phyloP scores from a whole-genome alignment of 2,113 vertebrate species.

The Lutjanus erythropterus region DNA sequence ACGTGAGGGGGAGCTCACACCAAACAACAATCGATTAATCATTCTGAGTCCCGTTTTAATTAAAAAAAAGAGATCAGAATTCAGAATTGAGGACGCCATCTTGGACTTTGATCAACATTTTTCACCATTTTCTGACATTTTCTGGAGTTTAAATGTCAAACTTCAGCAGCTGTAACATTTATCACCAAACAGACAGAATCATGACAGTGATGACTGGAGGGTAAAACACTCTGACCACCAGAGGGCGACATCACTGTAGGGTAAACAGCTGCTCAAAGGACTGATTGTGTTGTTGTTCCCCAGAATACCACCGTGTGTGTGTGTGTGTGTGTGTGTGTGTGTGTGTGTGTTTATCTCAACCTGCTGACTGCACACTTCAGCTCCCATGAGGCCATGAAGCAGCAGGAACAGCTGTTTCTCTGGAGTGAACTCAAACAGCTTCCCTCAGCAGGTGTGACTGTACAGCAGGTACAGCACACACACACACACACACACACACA shows the following conservation, averaged over 20 bases:
- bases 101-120: too few species aligned
- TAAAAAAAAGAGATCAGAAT: too few species aligned
- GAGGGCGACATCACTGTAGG: neutral
- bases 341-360: slow-evolving; percentile 6
- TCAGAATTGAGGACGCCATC: too few species aligned
- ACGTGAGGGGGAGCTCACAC: neutral
- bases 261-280: neutral
- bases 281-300: neutral
- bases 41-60: too few species aligned
- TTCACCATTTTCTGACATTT: too few species aligned
- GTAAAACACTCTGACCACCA: neutral
- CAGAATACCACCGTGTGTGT: too few species aligned
- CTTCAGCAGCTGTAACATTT: too few species aligned
- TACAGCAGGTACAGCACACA: neutral
- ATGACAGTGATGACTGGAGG: too few species aligned
- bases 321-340: neutral
- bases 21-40: too few species aligned
- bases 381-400: slow-evolving; percentile 40
- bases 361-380: slow-evolving; percentile 45
- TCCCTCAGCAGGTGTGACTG: slow-evolving; percentile 41
- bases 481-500: neutral
- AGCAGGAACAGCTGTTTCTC: slow-evolving; percentile 50
- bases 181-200: too few species aligned
- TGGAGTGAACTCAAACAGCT: slow-evolving; percentile 20
- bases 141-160: too few species aligned